Conservation (phyloP, 1,140 invertebrate species). For the Zaprionus ornatus region DNA sequence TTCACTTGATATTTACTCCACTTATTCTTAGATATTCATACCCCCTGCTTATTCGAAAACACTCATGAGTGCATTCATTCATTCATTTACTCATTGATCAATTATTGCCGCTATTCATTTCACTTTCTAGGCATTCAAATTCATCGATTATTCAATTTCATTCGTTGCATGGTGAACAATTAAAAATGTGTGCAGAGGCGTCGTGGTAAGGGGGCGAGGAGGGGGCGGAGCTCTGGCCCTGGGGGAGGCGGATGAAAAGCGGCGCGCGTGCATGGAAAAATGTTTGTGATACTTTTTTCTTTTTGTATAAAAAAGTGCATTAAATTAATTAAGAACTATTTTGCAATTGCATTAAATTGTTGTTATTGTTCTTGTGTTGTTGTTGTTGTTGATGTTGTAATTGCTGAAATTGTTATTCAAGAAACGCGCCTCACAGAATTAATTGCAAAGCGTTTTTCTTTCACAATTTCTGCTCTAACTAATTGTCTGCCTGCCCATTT, state of each 20-base stretch:
- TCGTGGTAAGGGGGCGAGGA: background rate
- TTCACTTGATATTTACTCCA: no score
- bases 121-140: constrained; percentile 18
- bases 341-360: constrained; percentile 47
- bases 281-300: constrained; percentile 17
- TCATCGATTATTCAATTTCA: constrained; percentile 34
- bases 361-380: constrained; percentile 28
- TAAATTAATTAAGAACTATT: constrained; percentile 55
- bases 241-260: background rate
- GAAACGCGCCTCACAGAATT: constrained; percentile 63
- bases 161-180: constrained; percentile 27
- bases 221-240: background rate
- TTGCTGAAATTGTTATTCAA: constrained; percentile 56
- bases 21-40: background rate
- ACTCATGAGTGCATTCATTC: constrained; percentile 1
- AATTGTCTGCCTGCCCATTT: constrained; percentile 56
- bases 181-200: constrained; percentile 7
- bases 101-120: constrained; percentile 16
- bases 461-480: constrained; percentile 58
- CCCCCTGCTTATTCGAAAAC: background rate
- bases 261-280: constrained; percentile 34
- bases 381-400: constrained; percentile 33
- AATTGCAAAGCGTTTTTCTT: constrained; percentile 53
- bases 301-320: constrained; percentile 30
- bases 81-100: background rate